A percentile compares a stretch with the other conserved stretches of the same genome.
These are phyloP conservation scores for Eidolon dupreanum DNA, from an alignment of 2,797 vertebrate genomes.

Conservation along the genomic window DNA sequence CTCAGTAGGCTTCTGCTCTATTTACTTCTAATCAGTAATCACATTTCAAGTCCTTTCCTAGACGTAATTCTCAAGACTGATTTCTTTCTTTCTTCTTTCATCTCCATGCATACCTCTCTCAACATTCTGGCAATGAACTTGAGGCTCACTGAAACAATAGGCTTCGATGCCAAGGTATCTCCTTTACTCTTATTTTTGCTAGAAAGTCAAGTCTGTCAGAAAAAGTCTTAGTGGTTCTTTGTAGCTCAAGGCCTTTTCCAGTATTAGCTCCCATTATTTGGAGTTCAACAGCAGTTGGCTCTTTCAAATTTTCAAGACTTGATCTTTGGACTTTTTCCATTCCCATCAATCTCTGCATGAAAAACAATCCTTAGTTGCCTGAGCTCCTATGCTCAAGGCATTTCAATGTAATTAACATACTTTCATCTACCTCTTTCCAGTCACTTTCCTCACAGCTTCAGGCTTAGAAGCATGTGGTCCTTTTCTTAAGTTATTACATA, in stretches of 20 bases:
- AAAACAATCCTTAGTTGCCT: background rate
- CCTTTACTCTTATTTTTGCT: background rate
- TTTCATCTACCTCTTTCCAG: background rate
- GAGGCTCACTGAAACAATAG: background rate
- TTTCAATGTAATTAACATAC: background rate
- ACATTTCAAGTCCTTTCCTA: background rate
- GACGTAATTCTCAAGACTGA: background rate
- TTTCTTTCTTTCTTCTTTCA: background rate
- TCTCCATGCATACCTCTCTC: background rate
- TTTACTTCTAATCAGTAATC: slow-evolving; percentile 35
- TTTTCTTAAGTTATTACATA: background rate
- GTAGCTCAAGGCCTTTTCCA: background rate
- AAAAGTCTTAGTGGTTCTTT: background rate
- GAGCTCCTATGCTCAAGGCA: background rate
- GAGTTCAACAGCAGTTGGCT: background rate
- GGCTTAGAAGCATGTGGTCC: background rate
- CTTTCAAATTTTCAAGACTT: background rate
- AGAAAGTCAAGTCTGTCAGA: background rate
- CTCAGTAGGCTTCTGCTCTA: background rate
- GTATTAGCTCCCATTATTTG: background rate
- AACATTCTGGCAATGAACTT: background rate
- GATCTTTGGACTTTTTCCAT: background rate
- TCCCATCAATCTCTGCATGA: background rate
- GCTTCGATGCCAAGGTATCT: background rate
- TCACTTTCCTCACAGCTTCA: background rate